phyloP scores from a whole-genome alignment of 2,797 vertebrate species.

The Taenioides sp. region DNA sequence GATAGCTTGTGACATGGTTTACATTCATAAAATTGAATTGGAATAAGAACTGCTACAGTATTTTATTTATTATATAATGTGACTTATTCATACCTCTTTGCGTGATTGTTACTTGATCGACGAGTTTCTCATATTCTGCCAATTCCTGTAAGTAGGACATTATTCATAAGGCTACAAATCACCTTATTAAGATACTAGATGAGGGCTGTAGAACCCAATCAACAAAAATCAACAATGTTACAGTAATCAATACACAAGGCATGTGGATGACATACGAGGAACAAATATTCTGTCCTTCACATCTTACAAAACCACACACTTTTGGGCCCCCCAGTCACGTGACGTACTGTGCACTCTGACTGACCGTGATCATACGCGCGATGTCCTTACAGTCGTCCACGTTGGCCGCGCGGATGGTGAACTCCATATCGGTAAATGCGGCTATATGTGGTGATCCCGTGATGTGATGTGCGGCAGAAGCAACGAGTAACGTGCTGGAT shows the following conservation, averaged over 20 bases:
- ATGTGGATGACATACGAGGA: neutral
- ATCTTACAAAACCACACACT: no score
- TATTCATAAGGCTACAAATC: neutral
- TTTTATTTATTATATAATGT: neutral
- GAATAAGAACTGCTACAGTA: no score
- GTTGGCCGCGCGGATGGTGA: conserved; percentile 67
- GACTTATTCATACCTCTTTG: conserved; percentile 65
- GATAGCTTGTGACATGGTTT: no score
- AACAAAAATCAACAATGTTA: no score
- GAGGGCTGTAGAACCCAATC: neutral
- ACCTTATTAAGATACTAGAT: neutral
- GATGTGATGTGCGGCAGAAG: neutral
- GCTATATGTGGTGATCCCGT: neutral
- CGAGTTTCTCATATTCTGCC: conserved; percentile 67
- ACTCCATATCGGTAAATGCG: conserved; percentile 59
- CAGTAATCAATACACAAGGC: neutral
- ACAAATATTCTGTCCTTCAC: no score
- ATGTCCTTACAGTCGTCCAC: conserved; percentile 80
- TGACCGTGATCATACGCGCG: conserved; percentile 75
- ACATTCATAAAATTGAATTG: no score
- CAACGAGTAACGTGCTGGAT: neutral
- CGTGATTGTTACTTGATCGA: conserved; percentile 67
- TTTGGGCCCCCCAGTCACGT: neutral
- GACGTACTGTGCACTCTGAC: neutral
- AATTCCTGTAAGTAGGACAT: conserved; percentile 60